phyloP scores from a whole-genome alignment of 2,888 invertebrate genomes.

The Stenodema calcarata region DNA sequence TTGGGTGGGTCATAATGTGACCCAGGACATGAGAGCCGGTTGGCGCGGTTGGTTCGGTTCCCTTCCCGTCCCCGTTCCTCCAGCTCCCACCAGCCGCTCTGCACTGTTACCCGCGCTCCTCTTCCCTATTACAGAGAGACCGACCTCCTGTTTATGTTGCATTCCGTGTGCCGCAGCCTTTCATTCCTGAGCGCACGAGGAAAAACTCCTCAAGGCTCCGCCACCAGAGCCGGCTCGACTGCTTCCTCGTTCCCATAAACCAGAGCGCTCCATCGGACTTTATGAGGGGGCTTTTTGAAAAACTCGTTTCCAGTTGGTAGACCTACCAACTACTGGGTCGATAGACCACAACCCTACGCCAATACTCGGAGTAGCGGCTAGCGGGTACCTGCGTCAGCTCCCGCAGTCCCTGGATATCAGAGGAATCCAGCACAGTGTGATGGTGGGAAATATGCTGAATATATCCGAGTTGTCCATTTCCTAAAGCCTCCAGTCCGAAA shows the following conservation, averaged over 20 bases:
- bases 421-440: too few relatives aligned
- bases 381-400: too few relatives aligned
- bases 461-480: too few relatives aligned
- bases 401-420: too few relatives aligned
- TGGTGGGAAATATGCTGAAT: too few relatives aligned
- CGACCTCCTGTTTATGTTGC: constrained; percentile 4
- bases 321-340: too few relatives aligned
- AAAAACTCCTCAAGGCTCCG: neutral
- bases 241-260: neutral
- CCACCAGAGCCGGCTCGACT: neutral
- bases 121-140: neutral
- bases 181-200: constrained; percentile 1
- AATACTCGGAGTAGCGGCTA: too few relatives aligned
- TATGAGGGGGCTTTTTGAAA: neutral
- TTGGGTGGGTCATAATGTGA: neutral
- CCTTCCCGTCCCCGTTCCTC: neutral
- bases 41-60: too few relatives aligned
- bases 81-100: neutral
- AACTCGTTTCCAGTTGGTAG: neutral
- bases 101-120: neutral
- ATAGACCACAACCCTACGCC: too few relatives aligned
- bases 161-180: constrained; percentile 7
- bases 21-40: neutral
- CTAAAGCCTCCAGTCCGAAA: too few relatives aligned
- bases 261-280: neutral